These are phyloP conservation scores for Coelopa frigida DNA, from an alignment of 1,140 invertebrate genomes.

Conservation along the genomic window DNA sequence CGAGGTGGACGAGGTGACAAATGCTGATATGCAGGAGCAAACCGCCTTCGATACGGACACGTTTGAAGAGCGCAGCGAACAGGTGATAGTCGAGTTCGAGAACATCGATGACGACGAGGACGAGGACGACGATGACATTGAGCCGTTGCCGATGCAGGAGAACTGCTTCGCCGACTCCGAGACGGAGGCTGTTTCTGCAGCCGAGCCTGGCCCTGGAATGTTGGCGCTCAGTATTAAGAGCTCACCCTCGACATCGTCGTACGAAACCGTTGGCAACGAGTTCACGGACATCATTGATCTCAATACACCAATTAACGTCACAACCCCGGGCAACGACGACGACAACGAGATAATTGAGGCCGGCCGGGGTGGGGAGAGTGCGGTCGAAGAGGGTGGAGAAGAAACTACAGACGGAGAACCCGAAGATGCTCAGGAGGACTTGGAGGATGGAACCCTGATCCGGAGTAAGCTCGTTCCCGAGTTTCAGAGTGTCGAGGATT, in stretches of 20 bases:
- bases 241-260: constrained; percentile 43
- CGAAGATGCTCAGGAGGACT: constrained; percentile 12
- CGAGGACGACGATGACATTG: constrained; percentile 34
- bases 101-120: constrained; percentile 35
- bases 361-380: constrained; percentile 14
- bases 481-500: constrained; percentile 35
- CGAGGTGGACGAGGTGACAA: neutral
- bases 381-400: constrained; percentile 5
- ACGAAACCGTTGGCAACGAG: constrained; percentile 44
- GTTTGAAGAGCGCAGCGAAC: constrained; percentile 20
- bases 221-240: constrained; percentile 39
- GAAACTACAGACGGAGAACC: constrained; percentile 14
- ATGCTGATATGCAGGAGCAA: neutral
- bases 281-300: constrained; percentile 29
- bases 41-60: neutral
- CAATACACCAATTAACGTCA: constrained; percentile 6
- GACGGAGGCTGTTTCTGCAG: constrained; percentile 17
- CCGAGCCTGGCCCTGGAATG: constrained; percentile 27
- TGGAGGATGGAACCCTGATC: constrained; percentile 8
- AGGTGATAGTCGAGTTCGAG: constrained; percentile 30
- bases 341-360: neutral
- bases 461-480: neutral
- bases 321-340: neutral
- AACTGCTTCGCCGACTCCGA: constrained; percentile 36
- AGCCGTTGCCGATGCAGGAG: constrained; percentile 34